Evolutionary conservation across 2,113 vertebrate species (phyloP).

Genomic region (Aspiorhynchus laticeps): DNA sequence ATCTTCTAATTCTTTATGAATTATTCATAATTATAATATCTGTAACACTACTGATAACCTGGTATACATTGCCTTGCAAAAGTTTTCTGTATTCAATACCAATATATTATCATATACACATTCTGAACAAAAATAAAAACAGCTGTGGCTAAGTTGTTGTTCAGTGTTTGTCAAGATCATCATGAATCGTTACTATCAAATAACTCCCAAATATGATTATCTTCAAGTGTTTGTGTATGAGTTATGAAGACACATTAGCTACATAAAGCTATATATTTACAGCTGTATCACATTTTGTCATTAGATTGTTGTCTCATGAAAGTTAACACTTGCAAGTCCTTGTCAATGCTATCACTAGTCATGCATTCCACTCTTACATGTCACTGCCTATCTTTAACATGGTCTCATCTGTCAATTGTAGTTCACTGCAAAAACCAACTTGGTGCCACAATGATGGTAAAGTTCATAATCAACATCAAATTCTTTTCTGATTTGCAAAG

Average conservation of each 20-base stretch:
- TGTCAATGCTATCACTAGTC: conserved; percentile 8
- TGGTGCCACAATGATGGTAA: neutral
- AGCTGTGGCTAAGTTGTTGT: neutral
- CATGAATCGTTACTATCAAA: no score
- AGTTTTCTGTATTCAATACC: neutral
- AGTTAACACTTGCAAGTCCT: neutral
- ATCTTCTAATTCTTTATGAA: neutral
- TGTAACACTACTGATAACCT: neutral
- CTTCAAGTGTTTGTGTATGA: neutral
- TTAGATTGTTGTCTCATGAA: neutral
- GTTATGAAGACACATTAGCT: neutral
- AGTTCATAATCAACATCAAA: neutral
- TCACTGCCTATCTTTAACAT: conserved; percentile 51
- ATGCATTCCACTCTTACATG: conserved; percentile 32
- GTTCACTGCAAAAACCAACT: conserved; percentile 4
- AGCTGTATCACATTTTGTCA: neutral
- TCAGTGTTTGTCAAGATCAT: neutral
- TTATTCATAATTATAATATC: neutral
- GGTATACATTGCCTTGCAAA: neutral
- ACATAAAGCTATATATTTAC: neutral
- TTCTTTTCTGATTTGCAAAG: neutral
- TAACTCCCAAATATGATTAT: no score
- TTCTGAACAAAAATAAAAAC: conserved; percentile 16
- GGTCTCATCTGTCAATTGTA: conserved; percentile 25
- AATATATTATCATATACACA: neutral